Evolutionary conservation across 2,888 invertebrate species (phyloP).

Genomic region (Pristionchus exspectatus): DNA sequence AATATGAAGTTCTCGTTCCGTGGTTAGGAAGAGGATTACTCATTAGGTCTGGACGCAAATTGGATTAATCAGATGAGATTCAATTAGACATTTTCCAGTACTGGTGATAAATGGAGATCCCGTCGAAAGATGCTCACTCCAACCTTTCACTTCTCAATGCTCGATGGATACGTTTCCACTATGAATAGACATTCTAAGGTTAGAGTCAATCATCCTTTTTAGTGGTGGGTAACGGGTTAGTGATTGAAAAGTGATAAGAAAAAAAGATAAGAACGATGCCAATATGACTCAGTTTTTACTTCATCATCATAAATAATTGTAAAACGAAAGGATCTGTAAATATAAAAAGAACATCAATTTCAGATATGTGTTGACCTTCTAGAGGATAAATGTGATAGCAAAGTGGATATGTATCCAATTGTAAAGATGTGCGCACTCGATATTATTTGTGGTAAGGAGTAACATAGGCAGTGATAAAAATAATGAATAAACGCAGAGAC

Average conservation of each 20-base stretch:
- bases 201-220: background rate
- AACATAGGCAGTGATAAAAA: background rate
- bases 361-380: conserved; percentile 34
- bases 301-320: background rate
- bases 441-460: conserved; percentile 22
- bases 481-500: background rate
- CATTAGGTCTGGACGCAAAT: conserved; percentile 10
- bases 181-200: conserved; percentile 53
- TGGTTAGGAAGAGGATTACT: conserved; percentile 41
- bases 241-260: background rate
- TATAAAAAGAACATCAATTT: background rate
- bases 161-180: conserved; percentile 24
- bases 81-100: background rate
- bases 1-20: conserved; percentile 30
- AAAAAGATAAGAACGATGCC: background rate
- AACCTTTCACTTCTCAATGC: conserved; percentile 44
- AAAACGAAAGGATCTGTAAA: background rate
- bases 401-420: conserved; percentile 39
- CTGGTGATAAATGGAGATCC: conserved; percentile 42
- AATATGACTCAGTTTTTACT: background rate
- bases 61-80: background rate
- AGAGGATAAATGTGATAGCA: background rate
- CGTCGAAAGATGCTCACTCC: conserved; percentile 50
- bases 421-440: conserved; percentile 48
- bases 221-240: background rate